Percentiles rank a stretch among this genome's conserved stretches.
Conservation (phyloP, 2,888 invertebrate genomes). For the Micoletzkya japonica region DNA sequence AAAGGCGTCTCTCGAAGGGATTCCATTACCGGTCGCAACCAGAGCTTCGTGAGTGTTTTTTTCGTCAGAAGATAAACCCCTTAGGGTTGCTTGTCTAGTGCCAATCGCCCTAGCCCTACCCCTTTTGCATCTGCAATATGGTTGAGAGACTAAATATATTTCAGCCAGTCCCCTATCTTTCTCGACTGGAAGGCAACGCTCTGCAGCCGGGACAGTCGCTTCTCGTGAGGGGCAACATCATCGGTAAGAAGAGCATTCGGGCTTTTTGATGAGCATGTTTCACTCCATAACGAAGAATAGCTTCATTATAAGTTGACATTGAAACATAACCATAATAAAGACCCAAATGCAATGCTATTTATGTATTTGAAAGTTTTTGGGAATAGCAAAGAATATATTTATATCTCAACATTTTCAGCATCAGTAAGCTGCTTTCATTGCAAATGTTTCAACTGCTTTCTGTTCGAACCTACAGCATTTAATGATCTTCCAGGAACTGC, state of each 20-base stretch:
- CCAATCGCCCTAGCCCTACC: no score
- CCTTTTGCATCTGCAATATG: no score
- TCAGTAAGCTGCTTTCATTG: no score
- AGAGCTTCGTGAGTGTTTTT: constrained; percentile 55
- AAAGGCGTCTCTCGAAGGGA: constrained; percentile 54
- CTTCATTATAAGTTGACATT: neutral
- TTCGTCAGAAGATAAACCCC: neutral
- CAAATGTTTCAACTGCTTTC: no score
- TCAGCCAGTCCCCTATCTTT: constrained; percentile 61
- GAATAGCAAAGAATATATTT: no score
- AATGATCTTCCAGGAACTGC: no score
- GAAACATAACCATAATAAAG: neutral
- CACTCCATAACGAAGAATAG: neutral
- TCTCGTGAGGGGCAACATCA: constrained; percentile 59
- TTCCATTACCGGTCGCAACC: constrained; percentile 61
- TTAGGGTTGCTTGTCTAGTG: no score
- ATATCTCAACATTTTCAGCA: no score
- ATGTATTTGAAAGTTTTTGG: neutral
- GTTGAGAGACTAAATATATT: no score
- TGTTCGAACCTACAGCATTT: no score
- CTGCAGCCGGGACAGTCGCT: constrained; percentile 62
- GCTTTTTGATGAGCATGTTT: neutral
- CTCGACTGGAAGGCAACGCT: constrained; percentile 60
- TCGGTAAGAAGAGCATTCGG: constrained; percentile 36
- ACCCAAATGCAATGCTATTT: neutral